Evolutionary conservation across 1,140 invertebrate species (phyloP), one percentile per base, ranked within the genome.

Genomic region (Sycophaga agraensis): DNA sequence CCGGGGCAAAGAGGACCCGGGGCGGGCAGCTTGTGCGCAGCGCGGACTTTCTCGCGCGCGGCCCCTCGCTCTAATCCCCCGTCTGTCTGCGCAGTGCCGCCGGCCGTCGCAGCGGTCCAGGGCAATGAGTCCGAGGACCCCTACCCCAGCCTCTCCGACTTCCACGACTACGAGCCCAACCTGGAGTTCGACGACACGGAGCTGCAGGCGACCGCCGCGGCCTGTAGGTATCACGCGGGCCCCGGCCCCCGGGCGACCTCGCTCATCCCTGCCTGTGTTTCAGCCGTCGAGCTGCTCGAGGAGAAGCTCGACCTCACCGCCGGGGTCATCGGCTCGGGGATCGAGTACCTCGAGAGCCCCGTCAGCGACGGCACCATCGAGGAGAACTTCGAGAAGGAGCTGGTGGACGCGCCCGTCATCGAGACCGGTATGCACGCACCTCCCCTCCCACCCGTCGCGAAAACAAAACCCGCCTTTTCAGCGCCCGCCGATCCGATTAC

Each of bases 151-250:
- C 84, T 95, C 51, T 94, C 92, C 34, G 93, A 94, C 78, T 92
- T 89, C 75, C 92, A 94, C 79, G 93, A 95, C 82, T 93, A 95
- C 78, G 94, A 97, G 75, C 94, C 94, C 22, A 92, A 94, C 81
- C 83, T 97, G 73, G 94, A 97, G 79, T 97, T 97, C 84, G 94
- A 97, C 82, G 94, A 97, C 81, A 93, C 92, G 11, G 94, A 97
- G 81, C 76, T 95, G 46, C 88, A 89, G 71, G 68, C 79, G 19
- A 72, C 78, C 22, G 70, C 78, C 5, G 68, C 72, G 49, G 77
- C 74, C 66, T 76, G 79, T 79, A 71, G 70, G 40, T 43, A n/a
- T n/a, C n/a, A n/a, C n/a, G n/a, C n/a, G n/a, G n/a, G n/a, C n/a
- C n/a, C n/a, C n/a, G n/a, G n/a, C n/a, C n/a, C n/a, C n/a, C n/a